These are phyloP conservation scores for Siniperca obscura DNA, from an alignment of 2,797 vertebrate species.

Conservation along the genomic window DNA sequence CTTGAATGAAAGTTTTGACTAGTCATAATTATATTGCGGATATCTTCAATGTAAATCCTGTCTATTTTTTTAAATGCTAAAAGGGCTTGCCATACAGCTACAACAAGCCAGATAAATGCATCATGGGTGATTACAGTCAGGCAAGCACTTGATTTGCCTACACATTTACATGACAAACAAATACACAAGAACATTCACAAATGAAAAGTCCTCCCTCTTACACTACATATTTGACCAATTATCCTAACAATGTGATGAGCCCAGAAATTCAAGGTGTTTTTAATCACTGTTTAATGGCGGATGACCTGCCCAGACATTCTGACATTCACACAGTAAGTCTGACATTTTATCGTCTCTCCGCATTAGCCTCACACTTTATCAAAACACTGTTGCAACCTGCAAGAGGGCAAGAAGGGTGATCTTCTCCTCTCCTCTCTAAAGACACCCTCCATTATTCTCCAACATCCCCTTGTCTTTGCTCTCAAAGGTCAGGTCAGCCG, in stretches of 20 bases:
- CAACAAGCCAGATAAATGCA: too few relatives aligned
- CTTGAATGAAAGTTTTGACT: too few relatives aligned
- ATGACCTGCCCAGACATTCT: constrained; percentile 11
- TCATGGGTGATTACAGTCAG: too few relatives aligned
- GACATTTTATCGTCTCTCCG: constrained; percentile 51
- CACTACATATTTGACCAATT: not conserved
- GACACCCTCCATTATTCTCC: constrained; percentile 43
- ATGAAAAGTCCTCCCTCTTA: too few relatives aligned
- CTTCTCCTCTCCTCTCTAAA: constrained; percentile 26
- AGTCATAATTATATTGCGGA: too few relatives aligned
- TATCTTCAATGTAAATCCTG: too few relatives aligned
- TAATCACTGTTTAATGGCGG: constrained; percentile 10
- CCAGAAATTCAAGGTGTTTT: constrained; percentile 5
- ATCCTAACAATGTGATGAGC: not conserved
- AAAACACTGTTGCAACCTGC: constrained; percentile 24
- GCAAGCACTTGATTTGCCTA: too few relatives aligned
- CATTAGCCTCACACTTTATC: constrained; percentile 44
- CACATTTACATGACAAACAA: too few relatives aligned
- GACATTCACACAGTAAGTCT: constrained; percentile 54
- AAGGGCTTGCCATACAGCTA: too few relatives aligned
- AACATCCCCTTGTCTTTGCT: constrained; percentile 6
- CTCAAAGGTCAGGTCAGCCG: constrained; percentile 61
- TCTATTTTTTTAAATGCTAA: too few relatives aligned
- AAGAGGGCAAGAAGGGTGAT: constrained; percentile 5
- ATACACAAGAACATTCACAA: too few relatives aligned